phyloP scores from a whole-genome alignment of 1,140 invertebrate species.

The Drosophila ogumai region DNA sequence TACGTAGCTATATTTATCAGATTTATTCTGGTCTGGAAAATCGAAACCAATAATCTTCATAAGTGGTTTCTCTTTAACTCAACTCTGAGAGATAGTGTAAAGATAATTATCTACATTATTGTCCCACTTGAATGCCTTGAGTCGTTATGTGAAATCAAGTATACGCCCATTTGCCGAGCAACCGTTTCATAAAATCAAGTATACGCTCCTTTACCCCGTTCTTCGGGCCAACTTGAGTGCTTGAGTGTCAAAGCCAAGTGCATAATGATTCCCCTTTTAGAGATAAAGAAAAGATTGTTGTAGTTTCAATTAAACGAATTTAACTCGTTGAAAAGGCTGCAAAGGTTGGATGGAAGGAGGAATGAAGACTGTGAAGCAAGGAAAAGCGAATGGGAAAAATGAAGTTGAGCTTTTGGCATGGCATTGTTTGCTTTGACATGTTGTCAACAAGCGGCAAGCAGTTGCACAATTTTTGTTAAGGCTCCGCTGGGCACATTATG shows the following conservation, averaged over 20 bases:
- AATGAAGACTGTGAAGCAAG: neutral
- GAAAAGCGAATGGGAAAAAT: slow-evolving; percentile 7
- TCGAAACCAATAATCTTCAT: neutral
- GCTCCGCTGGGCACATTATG: slow-evolving; percentile 45
- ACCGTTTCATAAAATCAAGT: neutral
- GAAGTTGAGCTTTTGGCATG: slow-evolving; percentile 15
- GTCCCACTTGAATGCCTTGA: neutral
- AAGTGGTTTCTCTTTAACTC: neutral
- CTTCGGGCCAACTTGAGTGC: neutral
- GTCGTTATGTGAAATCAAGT: neutral
- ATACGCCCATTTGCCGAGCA: neutral
- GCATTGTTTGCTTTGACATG: slow-evolving; percentile 64
- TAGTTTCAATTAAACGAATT: slow-evolving; percentile 30
- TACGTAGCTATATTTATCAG: neutral
- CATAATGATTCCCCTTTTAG: neutral
- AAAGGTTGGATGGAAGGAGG: neutral
- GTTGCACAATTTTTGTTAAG: slow-evolving; percentile 34
- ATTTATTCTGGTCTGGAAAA: neutral
- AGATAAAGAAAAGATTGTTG: slow-evolving; percentile 2
- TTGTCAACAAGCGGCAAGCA: slow-evolving; percentile 54
- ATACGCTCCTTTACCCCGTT: slow-evolving; percentile 8
- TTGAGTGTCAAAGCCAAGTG: neutral
- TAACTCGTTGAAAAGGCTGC: neutral
- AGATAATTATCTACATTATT: neutral
- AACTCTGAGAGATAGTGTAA: neutral